Base-by-base conservation (phyloP, 1,140 invertebrate genomes). In the Euwallacea similis region DNA sequence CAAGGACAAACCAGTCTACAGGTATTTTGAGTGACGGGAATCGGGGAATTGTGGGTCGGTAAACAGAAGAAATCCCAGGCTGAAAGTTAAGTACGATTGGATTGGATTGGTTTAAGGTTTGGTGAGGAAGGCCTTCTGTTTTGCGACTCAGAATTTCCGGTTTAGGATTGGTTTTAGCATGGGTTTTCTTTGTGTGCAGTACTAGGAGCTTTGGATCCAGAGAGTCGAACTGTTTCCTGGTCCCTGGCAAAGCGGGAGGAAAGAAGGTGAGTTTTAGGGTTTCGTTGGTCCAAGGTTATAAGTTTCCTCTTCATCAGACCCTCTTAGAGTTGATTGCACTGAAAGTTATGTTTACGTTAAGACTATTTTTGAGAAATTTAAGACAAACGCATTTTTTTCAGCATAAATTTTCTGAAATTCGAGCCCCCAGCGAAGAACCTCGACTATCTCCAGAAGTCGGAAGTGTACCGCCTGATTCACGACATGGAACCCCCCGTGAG, bases 341-440 rank as follows among this genome's bases (percentile, higher is more conserved):
- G 21, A 33, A 33, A 33, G 21, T 33, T 33, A 33, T 33, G 21
- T 33, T 33, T 33, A 33, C 21, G 4, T 33, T 33, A 4, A 4
- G 21, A 4, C 21, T 33, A 4, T 33, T 33, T 33, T 33, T 33
- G 21, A 4, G 4, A 33, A 4, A 33, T 33, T 33, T 33, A 33
- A 2, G 46, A 63, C 8, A 60, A 60, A n/a, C 2, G 16, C 2
- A 0, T 67, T 56, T 55, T 42, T 70, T 73, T 7, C 81, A 92
- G 90, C 80, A 89, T 92, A 42, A 91, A 92, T 82, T 91, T 91
- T 77, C 87, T 90, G 84, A 92, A 91, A 82, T 91, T 89, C 82
- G 87, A 90, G 78, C 90, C 91, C 79, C 90, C 90, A 16, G 85
- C 87, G 33, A 84, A 85, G 71, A 87, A 87, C 76, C 85, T 90